Percentiles rank a stretch among this genome's conserved stretches.
Evolutionary conservation across 2,113 vertebrate species (phyloP).

Genomic region (Paradisaea rubra): DNA sequence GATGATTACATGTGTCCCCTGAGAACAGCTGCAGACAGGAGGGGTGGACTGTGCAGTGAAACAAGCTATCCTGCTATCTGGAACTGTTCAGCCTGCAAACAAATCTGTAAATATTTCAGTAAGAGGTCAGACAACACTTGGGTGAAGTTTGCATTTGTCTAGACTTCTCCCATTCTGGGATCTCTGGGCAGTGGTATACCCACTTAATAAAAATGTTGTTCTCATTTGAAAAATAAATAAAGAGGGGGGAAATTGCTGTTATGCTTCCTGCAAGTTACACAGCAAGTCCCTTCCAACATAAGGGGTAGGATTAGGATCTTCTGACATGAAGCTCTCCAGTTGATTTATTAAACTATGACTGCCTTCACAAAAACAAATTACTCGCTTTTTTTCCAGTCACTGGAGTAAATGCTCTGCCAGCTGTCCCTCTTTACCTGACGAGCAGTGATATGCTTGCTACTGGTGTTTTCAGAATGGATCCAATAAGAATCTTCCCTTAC

Average conservation of each 20-base stretch:
- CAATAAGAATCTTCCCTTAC: not conserved
- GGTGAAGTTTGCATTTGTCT: not conserved
- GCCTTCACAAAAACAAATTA: not conserved
- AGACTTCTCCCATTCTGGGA: not conserved
- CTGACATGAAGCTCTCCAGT: not conserved
- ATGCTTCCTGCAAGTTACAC: not conserved
- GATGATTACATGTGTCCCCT: conserved; percentile 40
- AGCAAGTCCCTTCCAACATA: not conserved
- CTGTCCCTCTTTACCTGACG: not conserved
- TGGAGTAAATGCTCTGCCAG: not conserved
- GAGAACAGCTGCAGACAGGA: conserved; percentile 36
- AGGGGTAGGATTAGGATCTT: not conserved
- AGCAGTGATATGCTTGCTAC: not conserved
- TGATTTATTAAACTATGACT: not conserved
- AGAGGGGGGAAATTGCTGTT: not conserved
- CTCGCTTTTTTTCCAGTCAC: not conserved
- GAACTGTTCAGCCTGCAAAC: not conserved
- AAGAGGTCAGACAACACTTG: not conserved
- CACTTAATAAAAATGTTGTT: not conserved
- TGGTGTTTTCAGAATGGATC: not conserved
- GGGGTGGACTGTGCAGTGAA: not conserved
- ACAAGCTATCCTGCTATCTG: not conserved
- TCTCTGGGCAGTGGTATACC: not conserved
- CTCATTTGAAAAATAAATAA: not conserved
- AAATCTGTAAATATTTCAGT: not conserved